Conservation (phyloP, 1,140 invertebrate genomes). For the Drosophila nigromelanica region DNA sequence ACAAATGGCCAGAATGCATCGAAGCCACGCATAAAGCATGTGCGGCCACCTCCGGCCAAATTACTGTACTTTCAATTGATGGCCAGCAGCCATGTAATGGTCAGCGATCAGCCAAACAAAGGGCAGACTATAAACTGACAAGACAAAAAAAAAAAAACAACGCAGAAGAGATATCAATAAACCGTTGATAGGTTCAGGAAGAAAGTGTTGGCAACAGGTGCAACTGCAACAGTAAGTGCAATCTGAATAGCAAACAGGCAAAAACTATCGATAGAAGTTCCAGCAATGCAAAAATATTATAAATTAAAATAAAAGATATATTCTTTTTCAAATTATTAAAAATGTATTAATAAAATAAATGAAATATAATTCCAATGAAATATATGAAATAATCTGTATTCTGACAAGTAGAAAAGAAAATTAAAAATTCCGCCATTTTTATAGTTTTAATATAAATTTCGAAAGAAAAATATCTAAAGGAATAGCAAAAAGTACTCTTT, state of each 20-base stretch:
- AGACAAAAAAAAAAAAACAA: background rate
- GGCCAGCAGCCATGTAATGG: conserved; percentile 30
- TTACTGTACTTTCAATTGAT: conserved; percentile 74
- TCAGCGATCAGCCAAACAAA: conserved; percentile 13
- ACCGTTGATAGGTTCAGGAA: conserved; percentile 16
- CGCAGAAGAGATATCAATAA: conserved; percentile 37
- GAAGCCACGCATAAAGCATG: conserved; percentile 47
- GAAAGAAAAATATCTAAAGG: too few species aligned
- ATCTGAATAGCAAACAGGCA: background rate
- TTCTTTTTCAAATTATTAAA: too few species aligned
- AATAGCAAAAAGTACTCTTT: too few species aligned
- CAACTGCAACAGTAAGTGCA: background rate
- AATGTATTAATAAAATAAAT: too few species aligned
- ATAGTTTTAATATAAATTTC: too few species aligned
- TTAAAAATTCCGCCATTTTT: too few species aligned
- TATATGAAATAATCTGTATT: too few species aligned
- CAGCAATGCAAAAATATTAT: background rate
- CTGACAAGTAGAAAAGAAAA: too few species aligned
- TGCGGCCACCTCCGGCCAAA: conserved; percentile 49
- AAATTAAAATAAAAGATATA: background rate
- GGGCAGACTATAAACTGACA: background rate
- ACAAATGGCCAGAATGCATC: conserved; percentile 44
- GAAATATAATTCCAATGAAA: too few species aligned
- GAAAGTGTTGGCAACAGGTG: conserved; percentile 53
- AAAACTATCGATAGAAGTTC: background rate